Base-by-base conservation (phyloP, 2,888 invertebrate genomes). In the Spilarctia lutea region DNA sequence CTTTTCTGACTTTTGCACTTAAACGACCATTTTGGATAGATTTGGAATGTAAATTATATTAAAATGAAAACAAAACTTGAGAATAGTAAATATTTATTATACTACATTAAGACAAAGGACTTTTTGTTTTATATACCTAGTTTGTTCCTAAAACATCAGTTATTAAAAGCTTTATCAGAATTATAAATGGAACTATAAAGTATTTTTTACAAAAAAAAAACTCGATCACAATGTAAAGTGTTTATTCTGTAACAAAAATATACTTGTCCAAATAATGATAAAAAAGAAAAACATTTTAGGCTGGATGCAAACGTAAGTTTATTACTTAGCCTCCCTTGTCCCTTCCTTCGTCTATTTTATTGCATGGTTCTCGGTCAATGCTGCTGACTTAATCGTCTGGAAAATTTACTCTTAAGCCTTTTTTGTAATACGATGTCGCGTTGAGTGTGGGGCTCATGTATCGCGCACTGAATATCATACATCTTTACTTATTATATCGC, bases 1-100 rank as follows among this genome's bases (percentile, higher is more conserved):
- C 81, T 84, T 84, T 81, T 79, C 80, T 78, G 82, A 80, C 83
- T 80, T 84, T 83, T 77, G 83, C 83, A 84, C 75, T 84, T 83
- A 83, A 81, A 78, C 65, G 69, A 76, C 63, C 75, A 82, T 84
- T 84, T 66, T 30, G 72, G 65, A 78, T 75, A 73, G 73, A 81
- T 81, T 83, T 81, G 33, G 77, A 83, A 83, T 81, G 79, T 78
- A 81, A 83, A 84, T 83, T 68, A 67, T 79, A 75, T 82, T 81
- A 60, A 78, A 81, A 81, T 80, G 73, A 74, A 79, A 65, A n/a
- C 69, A 72, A 39, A 80, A 76, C 73, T 81, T 77, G 70, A 68
- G 67, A 71, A 75, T 74, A 56, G 74, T 75, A 75, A 70, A 75
- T 33, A 73, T 79, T 83, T 76, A 74, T 75, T 68, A 60, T 75